These are phyloP conservation scores for Plutella xylostella DNA, from an alignment of 2,888 invertebrate species.

Conservation along the genomic window DNA sequence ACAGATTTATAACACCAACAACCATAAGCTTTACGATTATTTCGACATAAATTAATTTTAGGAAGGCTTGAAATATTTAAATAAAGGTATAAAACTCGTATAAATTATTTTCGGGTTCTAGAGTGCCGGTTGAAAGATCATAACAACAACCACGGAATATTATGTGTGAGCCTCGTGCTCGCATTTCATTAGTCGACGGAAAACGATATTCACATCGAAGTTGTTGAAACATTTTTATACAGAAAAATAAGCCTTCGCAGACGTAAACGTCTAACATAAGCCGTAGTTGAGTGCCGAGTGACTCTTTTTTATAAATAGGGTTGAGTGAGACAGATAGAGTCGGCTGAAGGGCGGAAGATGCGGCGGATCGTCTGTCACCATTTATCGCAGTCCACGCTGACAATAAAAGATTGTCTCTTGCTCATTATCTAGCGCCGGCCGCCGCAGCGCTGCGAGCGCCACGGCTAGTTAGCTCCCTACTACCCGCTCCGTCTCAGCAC, in stretches of 20 bases:
- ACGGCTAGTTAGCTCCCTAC: constrained; percentile 43
- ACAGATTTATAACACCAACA: too few relatives aligned
- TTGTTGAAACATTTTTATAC: constrained; percentile 28
- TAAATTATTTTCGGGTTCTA: too few relatives aligned
- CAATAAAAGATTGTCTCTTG: constrained; percentile 54
- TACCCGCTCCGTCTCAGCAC: constrained; percentile 22
- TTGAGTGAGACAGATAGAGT: constrained; percentile 33
- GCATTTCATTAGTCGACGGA: constrained; percentile 52
- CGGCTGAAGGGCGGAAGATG: constrained; percentile 42
- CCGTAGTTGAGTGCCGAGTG: constrained; percentile 26
- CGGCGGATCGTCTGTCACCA: constrained; percentile 54
- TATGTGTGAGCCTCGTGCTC: constrained; percentile 34
- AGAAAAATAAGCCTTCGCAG: constrained; percentile 27
- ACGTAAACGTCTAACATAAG: constrained; percentile 30
- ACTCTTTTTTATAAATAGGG: constrained; percentile 37
- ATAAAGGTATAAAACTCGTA: too few relatives aligned
- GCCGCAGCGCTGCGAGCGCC: constrained; percentile 19
- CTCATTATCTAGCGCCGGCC: constrained; percentile 32
- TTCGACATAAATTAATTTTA: too few relatives aligned
- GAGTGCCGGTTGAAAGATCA: too few relatives aligned
- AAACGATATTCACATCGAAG: constrained; percentile 28
- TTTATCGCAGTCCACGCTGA: constrained; percentile 55
- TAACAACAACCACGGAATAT: not conserved
- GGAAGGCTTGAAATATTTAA: too few relatives aligned
- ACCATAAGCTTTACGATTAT: too few relatives aligned